Base-by-base conservation (phyloP, 2,797 vertebrate genomes). In the Lacerta viridis region DNA sequence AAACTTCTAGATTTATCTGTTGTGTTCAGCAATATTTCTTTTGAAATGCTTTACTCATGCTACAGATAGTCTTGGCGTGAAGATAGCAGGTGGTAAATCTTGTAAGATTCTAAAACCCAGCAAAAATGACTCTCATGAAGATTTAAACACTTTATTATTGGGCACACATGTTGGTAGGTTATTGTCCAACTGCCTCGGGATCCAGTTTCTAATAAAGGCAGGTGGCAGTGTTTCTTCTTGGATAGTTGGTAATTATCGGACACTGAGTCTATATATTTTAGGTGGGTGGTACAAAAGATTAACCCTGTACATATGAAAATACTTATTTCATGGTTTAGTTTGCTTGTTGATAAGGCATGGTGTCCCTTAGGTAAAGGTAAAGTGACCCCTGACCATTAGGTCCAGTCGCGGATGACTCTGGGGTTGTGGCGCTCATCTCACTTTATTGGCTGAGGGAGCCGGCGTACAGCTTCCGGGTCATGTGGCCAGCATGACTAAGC, bases 11-110 rank as follows among this genome's bases (percentile, higher is more conserved):
- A 86, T 39, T 27, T 79, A 25, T 64, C 6, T 4, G n/a, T 20
- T 69, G 88, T 94, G 7, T 95, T 92, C 41, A 36, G 69, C 83
- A 90, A 61, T 87, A 85, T 59, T 55, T 85, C 92, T 72, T 80
- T 92, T 95, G 89, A 89, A 85, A 84, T 91, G 74, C 88, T 75
- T 17, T 0, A 41, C 27, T 88, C 89, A 20, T 75, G 39, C 13
- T 75, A 64, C 2, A 29, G 9, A 61, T 39, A 11, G 41, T 74
- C 20, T 55, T 84, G 13, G 68, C 13, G 43, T 13, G 39, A 74
- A n/a, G 3, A 66, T 33, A 72, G 36, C 41, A 46, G 23, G 78
- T 17, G 64, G n/a, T 75, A n/a, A 71, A 41, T 76, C 25, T 66
- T 87, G 86, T 76, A 75, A 39, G 17, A 68, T 64, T 29, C 2